Evolutionary conservation across 2,113 vertebrate genomes (phyloP), one percentile per base, ranked within the genome.

Genomic region (Grus americana): DNA sequence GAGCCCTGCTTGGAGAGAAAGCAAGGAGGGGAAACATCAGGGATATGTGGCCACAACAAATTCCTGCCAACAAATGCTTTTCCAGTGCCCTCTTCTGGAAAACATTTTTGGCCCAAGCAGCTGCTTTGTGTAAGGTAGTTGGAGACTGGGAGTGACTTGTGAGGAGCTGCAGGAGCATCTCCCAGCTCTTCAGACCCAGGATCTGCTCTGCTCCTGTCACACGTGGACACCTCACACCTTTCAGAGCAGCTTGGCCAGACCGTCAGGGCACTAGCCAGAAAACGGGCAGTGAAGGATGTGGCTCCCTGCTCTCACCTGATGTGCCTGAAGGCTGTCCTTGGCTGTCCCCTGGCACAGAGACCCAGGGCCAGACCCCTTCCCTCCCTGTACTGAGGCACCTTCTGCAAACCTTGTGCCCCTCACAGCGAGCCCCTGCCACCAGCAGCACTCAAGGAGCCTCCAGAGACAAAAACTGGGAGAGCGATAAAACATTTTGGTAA

Each of bases 1-100:
- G 29, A 6, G 47, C 36, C n/a, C 62, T 72, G 14, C 6, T 4
- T 42, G 79, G 21, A 83, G 13, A 74, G 40, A 61, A 79, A 61
- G 36, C 1, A 0, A 91, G 55, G 36, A 94, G n/a, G 27, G 66
- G 47, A 90, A 92, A 61, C 8, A 30, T 32, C 27, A 84, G 75
- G 42, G 92, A 81, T 61, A 70, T 75, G 63, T 46, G 80, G 70
- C 36, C 75, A 75, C 40, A 57, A 42, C 40, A 42, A 42, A 13
- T 34, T 90, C 44, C 72, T 92, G 93, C 83, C 93, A 92, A 91
- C 90, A 78, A 68, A 88, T 74, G 96, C 92, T 93, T 97, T 97
- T 96, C 93, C 95, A 97, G 93, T 96, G 94, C 95, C 96, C 96
- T 96, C 96, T 96, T 97, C 95, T 96, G 95, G 95, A 95, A 97